Base-by-base conservation (phyloP, 2,888 invertebrate species). In the Cheiracanthium punctorium region DNA sequence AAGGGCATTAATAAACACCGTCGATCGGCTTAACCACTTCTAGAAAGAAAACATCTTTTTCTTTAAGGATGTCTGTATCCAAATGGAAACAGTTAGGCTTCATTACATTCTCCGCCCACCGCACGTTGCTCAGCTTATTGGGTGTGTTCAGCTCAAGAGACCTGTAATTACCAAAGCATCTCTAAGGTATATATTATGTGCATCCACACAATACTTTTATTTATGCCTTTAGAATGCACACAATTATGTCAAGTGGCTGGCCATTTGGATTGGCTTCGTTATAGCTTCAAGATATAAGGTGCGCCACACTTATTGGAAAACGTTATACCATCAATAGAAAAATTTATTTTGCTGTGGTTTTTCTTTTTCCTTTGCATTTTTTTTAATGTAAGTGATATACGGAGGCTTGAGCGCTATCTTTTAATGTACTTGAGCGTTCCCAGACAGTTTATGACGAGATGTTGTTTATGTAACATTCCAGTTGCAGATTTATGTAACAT, bases 111-210 rank as follows among this genome's bases (percentile, higher is more conserved):
- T 71, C 76, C 82, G 76, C 82, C 82, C 32, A 65, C 64, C 75
- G 52, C 71, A 75, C 75, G 70, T 82, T 82, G 29, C 58, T 70
- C 70, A 69, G 70, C 65, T 82, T 77, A 77, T 71, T 72, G 82
- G 82, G 82, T 82, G 82, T 82, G 82, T 82, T 76, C 76, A 48
- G 33, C 30, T 30, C 43, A 33, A 10, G 14, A 72, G 76, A 32
- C 43, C 76, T 76, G 28, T 82, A 82, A 82, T 82, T 82, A 82
- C 75, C 71, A 24, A 69, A 52, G 69, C 43, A 67, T 52, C 37
- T 69, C 41, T 64, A 33, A 72, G 76, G 82, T 82, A 82, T 76
- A 82, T 71, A 82, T 82, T 82, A 82, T 82, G 75, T 76, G 76
- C 82, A 82, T 75, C 20, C 75, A 75, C 52, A 81, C 81, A 82